A percentile compares a stretch with the other conserved stretches of the same genome.
Conservation (phyloP, 2,113 vertebrate genomes). For the Perognathus longimembris region DNA sequence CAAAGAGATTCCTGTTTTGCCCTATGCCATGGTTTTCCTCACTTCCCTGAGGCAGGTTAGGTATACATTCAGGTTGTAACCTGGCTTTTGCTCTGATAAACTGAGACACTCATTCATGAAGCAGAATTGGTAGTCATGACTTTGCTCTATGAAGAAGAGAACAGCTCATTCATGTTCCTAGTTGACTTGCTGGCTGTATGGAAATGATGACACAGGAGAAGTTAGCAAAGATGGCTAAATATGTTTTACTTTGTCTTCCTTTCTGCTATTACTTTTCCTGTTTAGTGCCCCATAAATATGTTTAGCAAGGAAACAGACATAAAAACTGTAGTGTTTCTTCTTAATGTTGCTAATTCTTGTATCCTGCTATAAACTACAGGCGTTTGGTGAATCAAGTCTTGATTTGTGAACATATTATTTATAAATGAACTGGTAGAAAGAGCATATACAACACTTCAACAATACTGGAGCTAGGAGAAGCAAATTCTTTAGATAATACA, state of each 20-base stretch:
- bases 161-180: background rate
- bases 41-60: background rate
- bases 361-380: constrained; percentile 34
- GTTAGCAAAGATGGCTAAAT: constrained; percentile 74
- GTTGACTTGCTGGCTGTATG: constrained; percentile 43
- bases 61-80: background rate
- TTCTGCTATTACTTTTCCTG: constrained; percentile 32
- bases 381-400: constrained; percentile 45
- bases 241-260: background rate
- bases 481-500: constrained; percentile 52
- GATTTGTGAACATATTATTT: background rate
- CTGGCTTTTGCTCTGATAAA: too few relatives aligned
- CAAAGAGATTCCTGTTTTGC: constrained; percentile 15
- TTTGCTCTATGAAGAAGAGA: too few relatives aligned
- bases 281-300: constrained; percentile 57
- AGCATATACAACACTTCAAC: constrained; percentile 58
- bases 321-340: constrained; percentile 68
- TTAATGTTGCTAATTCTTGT: constrained; percentile 53
- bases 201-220: constrained; percentile 52
- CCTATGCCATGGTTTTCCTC: constrained; percentile 14
- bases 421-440: constrained; percentile 19
- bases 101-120: too few relatives aligned
- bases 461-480: background rate
- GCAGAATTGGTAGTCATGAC: too few relatives aligned
- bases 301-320: constrained; percentile 20